Evolutionary conservation across 2,113 vertebrate genomes (phyloP).

Genomic region (Desmodus rotundus): DNA sequence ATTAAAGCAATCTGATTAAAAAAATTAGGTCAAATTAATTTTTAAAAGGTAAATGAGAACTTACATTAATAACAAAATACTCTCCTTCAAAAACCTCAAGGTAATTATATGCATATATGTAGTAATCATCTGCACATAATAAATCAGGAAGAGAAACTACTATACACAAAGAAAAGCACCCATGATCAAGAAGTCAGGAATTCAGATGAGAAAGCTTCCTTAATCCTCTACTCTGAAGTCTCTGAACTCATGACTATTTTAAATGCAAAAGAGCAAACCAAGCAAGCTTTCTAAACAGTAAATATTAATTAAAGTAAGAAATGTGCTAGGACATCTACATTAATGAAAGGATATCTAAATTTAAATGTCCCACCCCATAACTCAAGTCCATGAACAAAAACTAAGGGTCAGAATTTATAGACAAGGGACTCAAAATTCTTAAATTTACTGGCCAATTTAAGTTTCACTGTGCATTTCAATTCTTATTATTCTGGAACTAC

Average conservation of each 20-base stretch:
- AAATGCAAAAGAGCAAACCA: neutral
- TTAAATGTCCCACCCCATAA: neutral
- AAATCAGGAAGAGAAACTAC: neutral
- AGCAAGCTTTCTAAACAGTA: neutral
- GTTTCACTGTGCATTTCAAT: conserved; percentile 37
- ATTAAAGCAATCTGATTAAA: neutral
- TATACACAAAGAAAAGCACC: neutral
- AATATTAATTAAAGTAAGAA: conserved; percentile 5
- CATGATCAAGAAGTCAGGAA: neutral
- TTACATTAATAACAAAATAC: neutral
- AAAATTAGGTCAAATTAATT: neutral
- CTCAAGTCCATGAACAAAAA: neutral
- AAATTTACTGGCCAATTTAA: neutral
- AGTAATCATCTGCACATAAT: neutral
- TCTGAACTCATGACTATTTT: neutral
- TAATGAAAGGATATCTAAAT: neutral
- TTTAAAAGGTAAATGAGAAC: neutral
- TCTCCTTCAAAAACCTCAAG: neutral
- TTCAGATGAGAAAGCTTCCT: neutral
- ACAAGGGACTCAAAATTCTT: neutral
- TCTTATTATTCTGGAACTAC: conserved; percentile 1
- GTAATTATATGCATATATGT: neutral
- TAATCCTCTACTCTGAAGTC: neutral
- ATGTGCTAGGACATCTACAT: neutral
- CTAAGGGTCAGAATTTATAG: neutral